Evolutionary conservation across 2,113 vertebrate genomes (phyloP).

Genomic region (Rattus rattus): DNA sequence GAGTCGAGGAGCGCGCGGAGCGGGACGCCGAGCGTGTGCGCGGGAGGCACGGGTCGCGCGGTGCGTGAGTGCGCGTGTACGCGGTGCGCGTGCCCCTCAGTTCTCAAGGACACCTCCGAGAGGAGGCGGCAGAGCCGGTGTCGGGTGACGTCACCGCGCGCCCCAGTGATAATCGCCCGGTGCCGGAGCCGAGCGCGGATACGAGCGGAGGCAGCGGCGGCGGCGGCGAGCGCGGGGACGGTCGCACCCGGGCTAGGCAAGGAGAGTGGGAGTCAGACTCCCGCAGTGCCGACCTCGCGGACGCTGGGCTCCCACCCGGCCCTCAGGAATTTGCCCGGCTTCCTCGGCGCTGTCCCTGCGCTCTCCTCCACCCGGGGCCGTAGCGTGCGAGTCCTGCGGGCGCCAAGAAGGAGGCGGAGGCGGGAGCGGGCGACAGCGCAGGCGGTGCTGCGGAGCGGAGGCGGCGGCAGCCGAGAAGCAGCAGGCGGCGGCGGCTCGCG

Average conservation of each 20-base stretch:
- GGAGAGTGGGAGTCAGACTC: not conserved
- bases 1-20: slow-evolving; percentile 57
- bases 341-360: not conserved
- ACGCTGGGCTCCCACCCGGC: not conserved
- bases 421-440: slow-evolving; percentile 38
- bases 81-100: slow-evolving; percentile 89
- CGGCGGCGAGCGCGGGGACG: slow-evolving; percentile 57
- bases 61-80: slow-evolving; percentile 85
- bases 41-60: slow-evolving; percentile 45
- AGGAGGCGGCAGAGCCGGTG: slow-evolving; percentile 96
- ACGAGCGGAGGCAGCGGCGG: slow-evolving; percentile 89
- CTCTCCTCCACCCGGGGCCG: not conserved
- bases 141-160: slow-evolving; percentile 98
- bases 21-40: slow-evolving; percentile 47
- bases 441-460: slow-evolving; percentile 40
- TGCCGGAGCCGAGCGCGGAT: slow-evolving; percentile 96
- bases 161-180: slow-evolving; percentile 99
- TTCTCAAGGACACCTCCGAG: slow-evolving; percentile 99
- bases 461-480: slow-evolving; percentile 49
- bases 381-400: slow-evolving; percentile 17
- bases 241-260: not conserved
- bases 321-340: not conserved
- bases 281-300: not conserved
- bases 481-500: slow-evolving; percentile 49
- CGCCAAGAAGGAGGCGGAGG: slow-evolving; percentile 15